Evolutionary conservation across 92 coral and sea anemone genomes (phyloP), one percentile per base, ranked within the genome.

Genomic region (Parazoanthus darwini): DNA sequence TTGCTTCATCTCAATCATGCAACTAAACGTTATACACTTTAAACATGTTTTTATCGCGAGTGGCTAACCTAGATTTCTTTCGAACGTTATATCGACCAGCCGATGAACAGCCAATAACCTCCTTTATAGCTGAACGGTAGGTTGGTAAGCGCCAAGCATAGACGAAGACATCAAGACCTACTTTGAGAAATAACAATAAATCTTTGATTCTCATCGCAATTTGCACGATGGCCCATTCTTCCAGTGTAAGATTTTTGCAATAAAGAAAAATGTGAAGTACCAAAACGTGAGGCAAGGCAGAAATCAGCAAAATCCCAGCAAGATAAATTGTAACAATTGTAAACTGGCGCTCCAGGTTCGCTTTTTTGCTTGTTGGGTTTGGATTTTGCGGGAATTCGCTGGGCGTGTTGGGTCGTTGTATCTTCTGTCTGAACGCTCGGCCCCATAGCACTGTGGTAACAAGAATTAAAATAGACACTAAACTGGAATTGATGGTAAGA

Each of bases 261-360:
- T 95, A 95, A n/a, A 95, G 91, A 59, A 43, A 92, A 13, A 92
- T 86, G 74, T 93, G 87, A 88, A 90, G 94, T 29, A 95, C 56
- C 8, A 89, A 89, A 43, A 95, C 94, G 74, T 95, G 96, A 39
- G 96, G 96, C 16, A 95, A 77, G 25, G 96, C 98, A 6, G 98
- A 95, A 33, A 91, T 90, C 67, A 95, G 82, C 44, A 95, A 86
- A 72, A 95, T 92, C 1, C 92, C 94, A 1, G 96, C 98, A 2
- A 95, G 88, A 36, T 95, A 95, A 78, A 95, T 89, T 37, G 98
- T 92, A 2, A 95, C 96, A 1, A 95, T 89, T 0, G 96, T 90
- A n/a, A 95, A 95, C 90, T 93, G 98, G 1, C 98, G 92, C 72
- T 93, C 96, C 6, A 94, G 85, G 38, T 82, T 88, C 8, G 88